Percentiles rank a stretch among this genome's conserved stretches.
These are phyloP conservation scores for Ferdinandea cuprea DNA, from an alignment of 2,888 invertebrate genomes.

Conservation along the genomic window DNA sequence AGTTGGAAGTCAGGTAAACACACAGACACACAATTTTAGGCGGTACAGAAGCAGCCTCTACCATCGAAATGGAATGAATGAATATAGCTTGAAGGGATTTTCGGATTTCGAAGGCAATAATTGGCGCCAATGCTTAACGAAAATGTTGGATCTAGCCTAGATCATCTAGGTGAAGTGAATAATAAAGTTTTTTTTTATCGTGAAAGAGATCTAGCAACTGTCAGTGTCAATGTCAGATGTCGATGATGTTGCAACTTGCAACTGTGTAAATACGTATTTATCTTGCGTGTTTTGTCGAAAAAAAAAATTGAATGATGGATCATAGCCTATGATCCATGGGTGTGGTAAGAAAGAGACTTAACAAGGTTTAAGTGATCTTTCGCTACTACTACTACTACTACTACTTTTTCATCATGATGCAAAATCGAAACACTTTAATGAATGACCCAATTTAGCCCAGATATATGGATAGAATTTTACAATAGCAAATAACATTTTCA, in stretches of 20 bases:
- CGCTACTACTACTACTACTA: too few relatives aligned
- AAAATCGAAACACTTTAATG: too few relatives aligned
- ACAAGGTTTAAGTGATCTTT: too few relatives aligned
- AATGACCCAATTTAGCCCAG: too few relatives aligned
- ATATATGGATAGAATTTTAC: too few relatives aligned
- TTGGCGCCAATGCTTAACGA: not conserved
- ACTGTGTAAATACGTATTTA: not conserved
- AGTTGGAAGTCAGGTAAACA: constrained; percentile 49
- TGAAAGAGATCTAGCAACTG: constrained; percentile 10
- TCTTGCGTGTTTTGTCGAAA: too few relatives aligned
- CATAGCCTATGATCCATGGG: too few relatives aligned
- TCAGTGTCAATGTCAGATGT: constrained; percentile 46
- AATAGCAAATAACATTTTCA: too few relatives aligned
- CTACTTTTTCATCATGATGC: too few relatives aligned
- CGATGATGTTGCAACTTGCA: constrained; percentile 11
- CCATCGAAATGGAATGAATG: constrained; percentile 24
- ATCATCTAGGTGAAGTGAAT: constrained; percentile 18
- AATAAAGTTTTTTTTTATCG: constrained; percentile 1
- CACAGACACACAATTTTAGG: not conserved
- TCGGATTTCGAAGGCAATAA: not conserved
- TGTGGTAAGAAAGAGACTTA: too few relatives aligned
- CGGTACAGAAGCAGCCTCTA: not conserved
- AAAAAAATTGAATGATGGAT: too few relatives aligned
- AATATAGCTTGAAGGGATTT: constrained; percentile 21
- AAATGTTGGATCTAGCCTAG: not conserved